Evolutionary conservation across 2,888 invertebrate species (phyloP), one percentile per base, ranked within the genome.

Genomic region (Drosophila limbata): DNA sequence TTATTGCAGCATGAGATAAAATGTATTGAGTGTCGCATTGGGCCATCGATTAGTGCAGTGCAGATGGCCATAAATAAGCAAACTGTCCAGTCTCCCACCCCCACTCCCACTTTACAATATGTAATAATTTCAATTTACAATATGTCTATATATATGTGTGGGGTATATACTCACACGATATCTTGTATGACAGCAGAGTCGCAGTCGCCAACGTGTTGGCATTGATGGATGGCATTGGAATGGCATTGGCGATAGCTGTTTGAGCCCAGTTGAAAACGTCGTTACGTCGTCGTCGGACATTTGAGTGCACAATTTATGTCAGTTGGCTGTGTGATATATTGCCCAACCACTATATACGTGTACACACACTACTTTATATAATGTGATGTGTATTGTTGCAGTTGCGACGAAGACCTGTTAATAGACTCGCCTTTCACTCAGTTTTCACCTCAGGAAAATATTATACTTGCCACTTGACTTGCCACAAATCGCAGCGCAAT

Each of bases 61-160:
- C 81, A 75, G 85, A 31, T 72, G 73, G 60, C 66, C 79, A 84
- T 84, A 84, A 84, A 84, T 84, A 84, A 84, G 84, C 81, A 69
- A 56, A n/a, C 35, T 19, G 13, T 33, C 13, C 10, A 1, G 0
- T 17, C 33, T 39, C 47, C 13, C 35, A 31, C 40, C 1, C 63
- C 28, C 17, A 44, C 37, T 28, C 35, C 19, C 31, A 35, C 31
- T 79, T 73, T 81, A 69, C 81, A 83, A 69, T 73, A 61, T 77
- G 79, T 76, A 66, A 84, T 84, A 84, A 84, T 84, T 87, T 84
- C 82, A 84, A 80, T 87, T 82, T 81, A 73, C 82, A 84, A 75
- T 79, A 68, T 79, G 70, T 77, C 19, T n/a, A 65, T 56, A 57
- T 40, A 53, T 56, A 60, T 37, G 51, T 57, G 9, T 10, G 31